Conservation (phyloP, 2,888 invertebrate genomes). For the Mythimna impura region DNA sequence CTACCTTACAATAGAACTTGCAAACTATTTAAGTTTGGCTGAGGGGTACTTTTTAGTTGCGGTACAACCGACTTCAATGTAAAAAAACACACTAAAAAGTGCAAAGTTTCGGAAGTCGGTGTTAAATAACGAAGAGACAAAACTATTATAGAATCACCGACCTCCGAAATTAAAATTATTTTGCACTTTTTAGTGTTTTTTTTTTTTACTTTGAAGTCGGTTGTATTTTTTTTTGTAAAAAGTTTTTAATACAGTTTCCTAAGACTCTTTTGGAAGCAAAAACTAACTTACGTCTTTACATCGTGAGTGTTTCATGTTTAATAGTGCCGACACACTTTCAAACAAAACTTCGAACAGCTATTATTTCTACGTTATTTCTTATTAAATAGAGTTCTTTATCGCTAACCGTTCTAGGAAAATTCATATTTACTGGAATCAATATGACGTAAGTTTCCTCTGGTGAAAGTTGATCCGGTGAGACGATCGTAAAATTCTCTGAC, state of each 20-base stretch:
- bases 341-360: slow-evolving; percentile 39
- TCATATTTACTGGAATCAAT: slow-evolving; percentile 13
- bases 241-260: not conserved
- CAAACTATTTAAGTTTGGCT: no score
- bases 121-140: no score
- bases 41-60: no score
- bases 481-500: not conserved
- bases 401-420: slow-evolving; percentile 8
- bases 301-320: slow-evolving; percentile 43
- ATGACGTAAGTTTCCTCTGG: slow-evolving; percentile 14
- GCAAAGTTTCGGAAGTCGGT: no score
- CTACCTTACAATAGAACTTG: no score
- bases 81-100: no score
- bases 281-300: slow-evolving; percentile 37
- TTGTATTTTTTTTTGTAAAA: no score
- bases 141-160: no score
- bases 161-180: no score
- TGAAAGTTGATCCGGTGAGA: slow-evolving; percentile 6
- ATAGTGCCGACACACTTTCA: slow-evolving; percentile 45
- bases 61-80: no score
- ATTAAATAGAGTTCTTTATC: slow-evolving; percentile 22
- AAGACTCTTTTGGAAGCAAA: slow-evolving; percentile 4
- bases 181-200: no score
- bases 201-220: no score
- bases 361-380: slow-evolving; percentile 16